A percentile compares a stretch with the other conserved stretches of the same genome.
Conservation (phyloP, 35 echinoderm and acorn worm genomes). For the Stichopus chloronotus region DNA sequence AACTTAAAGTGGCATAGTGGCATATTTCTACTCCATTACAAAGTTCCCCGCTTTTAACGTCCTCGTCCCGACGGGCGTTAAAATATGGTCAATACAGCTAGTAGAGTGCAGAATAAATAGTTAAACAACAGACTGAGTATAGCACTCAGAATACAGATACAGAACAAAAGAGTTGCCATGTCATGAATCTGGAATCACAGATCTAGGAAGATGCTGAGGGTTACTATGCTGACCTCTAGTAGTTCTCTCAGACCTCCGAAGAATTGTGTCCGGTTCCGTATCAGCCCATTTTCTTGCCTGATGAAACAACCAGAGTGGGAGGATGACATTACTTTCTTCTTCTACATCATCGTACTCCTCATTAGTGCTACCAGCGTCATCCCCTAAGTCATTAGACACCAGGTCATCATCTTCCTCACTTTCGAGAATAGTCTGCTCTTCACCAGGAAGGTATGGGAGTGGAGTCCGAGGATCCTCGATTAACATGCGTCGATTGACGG, state of each 20-base stretch:
- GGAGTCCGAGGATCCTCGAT: slow-evolving; percentile 2
- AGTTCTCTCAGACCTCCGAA: not conserved
- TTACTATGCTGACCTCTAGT: slow-evolving; percentile 49
- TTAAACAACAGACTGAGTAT: too few species aligned
- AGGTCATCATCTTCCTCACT: not conserved
- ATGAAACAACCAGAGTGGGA: slow-evolving; percentile 16
- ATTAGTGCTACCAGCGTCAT: too few species aligned
- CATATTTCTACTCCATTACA: too few species aligned
- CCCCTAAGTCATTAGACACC: not conserved
- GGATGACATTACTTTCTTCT: not conserved
- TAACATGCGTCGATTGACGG: not conserved
- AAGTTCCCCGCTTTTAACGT: too few species aligned
- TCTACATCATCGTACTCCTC: not conserved
- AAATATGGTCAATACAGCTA: too few species aligned
- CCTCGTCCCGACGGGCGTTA: too few species aligned
- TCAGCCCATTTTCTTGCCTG: not conserved
- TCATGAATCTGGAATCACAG: not conserved
- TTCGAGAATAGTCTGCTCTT: not conserved
- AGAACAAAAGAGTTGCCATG: too few species aligned
- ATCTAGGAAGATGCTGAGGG: slow-evolving; percentile 14
- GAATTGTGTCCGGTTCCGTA: not conserved
- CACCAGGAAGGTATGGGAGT: not conserved
- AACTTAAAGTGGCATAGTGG: too few species aligned
- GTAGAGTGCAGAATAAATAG: too few species aligned
- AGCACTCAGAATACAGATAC: too few species aligned